Conservation (phyloP, 2,797 vertebrate genomes). For the Loris lydekkerianus region DNA sequence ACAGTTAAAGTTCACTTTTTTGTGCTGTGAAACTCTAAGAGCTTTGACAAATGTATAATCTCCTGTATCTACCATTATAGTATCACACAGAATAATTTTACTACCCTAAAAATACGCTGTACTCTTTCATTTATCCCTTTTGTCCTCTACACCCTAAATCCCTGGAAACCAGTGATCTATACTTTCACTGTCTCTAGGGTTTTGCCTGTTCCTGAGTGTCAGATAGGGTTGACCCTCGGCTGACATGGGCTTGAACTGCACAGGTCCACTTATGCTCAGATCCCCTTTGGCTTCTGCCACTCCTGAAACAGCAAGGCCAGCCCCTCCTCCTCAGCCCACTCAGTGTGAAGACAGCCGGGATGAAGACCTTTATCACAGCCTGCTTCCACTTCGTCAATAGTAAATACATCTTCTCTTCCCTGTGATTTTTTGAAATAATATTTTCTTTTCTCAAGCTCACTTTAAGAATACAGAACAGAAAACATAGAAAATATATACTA, state of each 20-base stretch:
- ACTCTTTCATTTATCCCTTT: not conserved
- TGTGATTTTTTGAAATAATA: not conserved
- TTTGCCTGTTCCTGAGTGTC: not conserved
- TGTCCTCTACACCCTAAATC: not conserved
- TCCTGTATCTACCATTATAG: not conserved
- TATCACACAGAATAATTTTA: not conserved
- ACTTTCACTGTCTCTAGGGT: not conserved
- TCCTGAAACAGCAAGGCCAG: not conserved
- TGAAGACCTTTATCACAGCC: not conserved
- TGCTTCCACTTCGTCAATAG: not conserved
- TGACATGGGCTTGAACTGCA: not conserved
- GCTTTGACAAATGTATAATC: not conserved
- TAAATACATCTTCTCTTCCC: not conserved
- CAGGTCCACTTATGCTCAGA: not conserved
- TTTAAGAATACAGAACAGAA: not conserved
- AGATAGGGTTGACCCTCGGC: not conserved
- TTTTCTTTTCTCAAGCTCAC: not conserved
- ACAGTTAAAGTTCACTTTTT: constrained; percentile 17
- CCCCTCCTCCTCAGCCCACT: not conserved
- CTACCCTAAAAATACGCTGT: not conserved
- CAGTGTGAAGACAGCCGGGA: not conserved
- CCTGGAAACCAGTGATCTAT: not conserved
- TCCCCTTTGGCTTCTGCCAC: not conserved
- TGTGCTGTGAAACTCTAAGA: not conserved
- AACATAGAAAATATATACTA: not conserved